These are phyloP conservation scores for Spialia ferax DNA, from an alignment of 2,888 invertebrate genomes.

Conservation along the genomic window DNA sequence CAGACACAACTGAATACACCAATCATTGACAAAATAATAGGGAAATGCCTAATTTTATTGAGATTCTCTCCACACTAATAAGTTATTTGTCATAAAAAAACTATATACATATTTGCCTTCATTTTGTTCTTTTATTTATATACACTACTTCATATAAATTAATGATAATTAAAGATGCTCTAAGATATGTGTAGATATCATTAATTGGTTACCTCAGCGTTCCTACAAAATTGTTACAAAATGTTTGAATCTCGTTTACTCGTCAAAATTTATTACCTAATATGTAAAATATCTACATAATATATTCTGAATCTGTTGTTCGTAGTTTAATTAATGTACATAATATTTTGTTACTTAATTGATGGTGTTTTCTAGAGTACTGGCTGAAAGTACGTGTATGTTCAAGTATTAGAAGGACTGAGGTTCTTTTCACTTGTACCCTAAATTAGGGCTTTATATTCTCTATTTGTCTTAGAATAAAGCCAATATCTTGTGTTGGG, in stretches of 20 bases:
- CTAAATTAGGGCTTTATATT: conserved; percentile 86
- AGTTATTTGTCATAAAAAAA: too few species aligned
- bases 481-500: conserved; percentile 84
- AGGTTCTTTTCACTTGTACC: conserved; percentile 85
- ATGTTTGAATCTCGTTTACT: conserved; percentile 21
- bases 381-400: conserved; percentile 48
- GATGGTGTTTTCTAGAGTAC: conserved; percentile 39
- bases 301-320: conserved; percentile 36
- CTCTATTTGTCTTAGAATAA: conserved; percentile 72
- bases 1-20: too few species aligned
- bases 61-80: not conserved
- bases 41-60: not conserved
- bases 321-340: conserved; percentile 29
- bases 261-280: not conserved
- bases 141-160: too few species aligned
- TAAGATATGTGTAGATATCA: not conserved
- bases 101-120: too few species aligned
- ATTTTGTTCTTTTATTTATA: too few species aligned
- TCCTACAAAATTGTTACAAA: not conserved
- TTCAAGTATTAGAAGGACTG: conserved; percentile 84
- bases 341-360: conserved; percentile 50
- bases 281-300: too few species aligned
- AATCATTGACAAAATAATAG: too few species aligned
- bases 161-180: too few species aligned
- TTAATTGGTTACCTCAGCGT: conserved; percentile 3